A percentile compares a stretch with the other conserved stretches of the same genome.
These are phyloP conservation scores for Pemphredon lugubris DNA, from an alignment of 2,888 invertebrate species.

Conservation along the genomic window DNA sequence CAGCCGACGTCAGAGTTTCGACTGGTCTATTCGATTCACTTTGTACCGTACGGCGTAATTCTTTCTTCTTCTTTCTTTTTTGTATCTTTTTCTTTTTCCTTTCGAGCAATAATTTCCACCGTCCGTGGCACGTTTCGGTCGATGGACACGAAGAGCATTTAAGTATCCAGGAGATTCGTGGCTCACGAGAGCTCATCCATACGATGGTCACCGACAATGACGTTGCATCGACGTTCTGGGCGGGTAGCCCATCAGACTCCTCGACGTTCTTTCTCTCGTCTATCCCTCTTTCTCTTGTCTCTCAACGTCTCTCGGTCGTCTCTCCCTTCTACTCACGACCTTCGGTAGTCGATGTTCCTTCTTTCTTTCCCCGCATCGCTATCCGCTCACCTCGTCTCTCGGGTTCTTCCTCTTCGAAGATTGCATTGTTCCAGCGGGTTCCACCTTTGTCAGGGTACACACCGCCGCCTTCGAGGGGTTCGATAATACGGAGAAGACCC, in stretches of 20 bases:
- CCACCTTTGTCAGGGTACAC: slow-evolving; percentile 74
- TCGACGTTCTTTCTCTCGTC: slow-evolving; percentile 67
- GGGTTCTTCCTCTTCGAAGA: slow-evolving; percentile 51
- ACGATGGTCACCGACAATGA: slow-evolving; percentile 75
- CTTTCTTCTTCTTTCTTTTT: slow-evolving; percentile 35
- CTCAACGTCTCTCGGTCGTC: slow-evolving; percentile 42
- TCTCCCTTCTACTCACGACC: slow-evolving; percentile 26
- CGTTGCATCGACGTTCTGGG: slow-evolving; percentile 79
- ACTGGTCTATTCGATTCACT: slow-evolving; percentile 31
- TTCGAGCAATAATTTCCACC: slow-evolving; percentile 30
- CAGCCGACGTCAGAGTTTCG: background rate
- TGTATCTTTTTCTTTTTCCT: background rate
- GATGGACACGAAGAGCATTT: slow-evolving; percentile 54
- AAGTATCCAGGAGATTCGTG: slow-evolving; percentile 57
- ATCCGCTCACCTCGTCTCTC: slow-evolving; percentile 36
- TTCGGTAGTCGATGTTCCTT: slow-evolving; percentile 22
- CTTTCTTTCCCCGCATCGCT: slow-evolving; percentile 40
- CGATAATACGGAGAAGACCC: slow-evolving; percentile 73
- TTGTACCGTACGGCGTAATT: slow-evolving; percentile 23
- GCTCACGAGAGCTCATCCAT: slow-evolving; percentile 53
- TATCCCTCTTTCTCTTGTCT: slow-evolving; percentile 47
- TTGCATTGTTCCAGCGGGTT: slow-evolving; percentile 72
- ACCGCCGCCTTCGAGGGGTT: slow-evolving; percentile 73
- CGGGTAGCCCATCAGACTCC: slow-evolving; percentile 75
- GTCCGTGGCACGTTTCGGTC: slow-evolving; percentile 47